These are phyloP conservation scores for Empis stercorea DNA, from an alignment of 2,888 invertebrate species.

Conservation along the genomic window DNA sequence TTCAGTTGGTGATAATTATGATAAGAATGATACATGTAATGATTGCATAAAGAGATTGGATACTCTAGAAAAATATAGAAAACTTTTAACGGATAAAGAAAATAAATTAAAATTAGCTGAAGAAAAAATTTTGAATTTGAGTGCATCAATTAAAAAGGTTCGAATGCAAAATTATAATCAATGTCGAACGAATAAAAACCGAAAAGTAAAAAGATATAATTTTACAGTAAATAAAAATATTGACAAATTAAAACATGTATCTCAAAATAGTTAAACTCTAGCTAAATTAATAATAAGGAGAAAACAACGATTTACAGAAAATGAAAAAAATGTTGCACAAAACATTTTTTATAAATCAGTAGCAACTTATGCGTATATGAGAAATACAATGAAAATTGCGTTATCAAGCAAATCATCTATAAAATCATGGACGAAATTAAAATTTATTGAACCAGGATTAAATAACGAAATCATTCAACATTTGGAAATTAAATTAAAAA, in stretches of 20 bases:
- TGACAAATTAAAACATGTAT: not conserved
- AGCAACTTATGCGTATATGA: not conserved
- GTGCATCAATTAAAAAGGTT: too few relatives aligned
- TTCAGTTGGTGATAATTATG: not conserved
- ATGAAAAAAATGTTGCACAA: not conserved
- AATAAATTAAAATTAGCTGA: not conserved
- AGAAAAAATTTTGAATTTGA: not conserved
- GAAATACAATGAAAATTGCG: not conserved
- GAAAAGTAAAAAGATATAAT: not conserved
- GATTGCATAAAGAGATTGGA: not conserved
- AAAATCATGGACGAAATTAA: not conserved
- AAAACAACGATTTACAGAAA: not conserved
- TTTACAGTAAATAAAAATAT: not conserved
- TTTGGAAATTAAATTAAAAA: not conserved
- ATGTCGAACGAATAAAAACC: not conserved
- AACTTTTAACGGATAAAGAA: not conserved
- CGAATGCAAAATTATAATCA: too few relatives aligned
- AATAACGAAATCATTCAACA: not conserved
- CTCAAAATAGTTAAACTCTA: not conserved
- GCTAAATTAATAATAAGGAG: not conserved
- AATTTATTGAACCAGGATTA: not conserved
- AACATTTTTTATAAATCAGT: not conserved
- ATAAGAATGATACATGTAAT: not conserved
- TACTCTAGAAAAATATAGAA: not conserved
- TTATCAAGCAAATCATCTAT: not conserved